Conservation (phyloP, 2,113 vertebrate species). For the Otis tarda region DNA sequence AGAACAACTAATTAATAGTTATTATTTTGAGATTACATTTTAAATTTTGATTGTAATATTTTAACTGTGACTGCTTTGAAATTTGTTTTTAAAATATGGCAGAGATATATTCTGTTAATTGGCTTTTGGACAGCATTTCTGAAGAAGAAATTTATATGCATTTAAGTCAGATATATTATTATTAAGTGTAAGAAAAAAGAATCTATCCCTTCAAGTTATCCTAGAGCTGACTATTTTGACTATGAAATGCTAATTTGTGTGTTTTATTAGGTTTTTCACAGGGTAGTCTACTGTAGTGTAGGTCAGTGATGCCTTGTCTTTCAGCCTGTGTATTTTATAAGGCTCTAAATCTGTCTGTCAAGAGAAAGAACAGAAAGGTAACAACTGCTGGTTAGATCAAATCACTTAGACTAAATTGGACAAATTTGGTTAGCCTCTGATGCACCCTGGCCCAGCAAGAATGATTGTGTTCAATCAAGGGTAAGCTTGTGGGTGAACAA, state of each 20-base stretch:
- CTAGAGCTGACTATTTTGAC: not conserved
- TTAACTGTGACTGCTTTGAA: not conserved
- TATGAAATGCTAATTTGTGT: constrained; percentile 32
- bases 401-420: constrained; percentile 62
- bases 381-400: constrained; percentile 72
- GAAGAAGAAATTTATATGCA: not conserved
- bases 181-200: not conserved
- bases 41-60: not conserved
- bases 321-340: constrained; percentile 42
- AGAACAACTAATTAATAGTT: not conserved
- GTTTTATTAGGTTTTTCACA: constrained; percentile 3
- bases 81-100: not conserved
- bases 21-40: not conserved
- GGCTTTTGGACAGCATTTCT: not conserved
- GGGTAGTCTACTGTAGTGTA: not conserved
- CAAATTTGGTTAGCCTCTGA: constrained; percentile 67
- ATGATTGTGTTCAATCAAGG: constrained; percentile 54
- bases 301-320: constrained; percentile 27
- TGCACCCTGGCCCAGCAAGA: constrained; percentile 46
- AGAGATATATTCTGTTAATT: not conserved
- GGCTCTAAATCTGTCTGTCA: constrained; percentile 66
- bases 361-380: constrained; percentile 60
- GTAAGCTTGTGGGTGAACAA: constrained; percentile 38
- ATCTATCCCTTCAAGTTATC: not conserved
- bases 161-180: not conserved